phyloP scores from a whole-genome alignment of 2,888 invertebrate genomes.

The Mimachlamys varia region DNA sequence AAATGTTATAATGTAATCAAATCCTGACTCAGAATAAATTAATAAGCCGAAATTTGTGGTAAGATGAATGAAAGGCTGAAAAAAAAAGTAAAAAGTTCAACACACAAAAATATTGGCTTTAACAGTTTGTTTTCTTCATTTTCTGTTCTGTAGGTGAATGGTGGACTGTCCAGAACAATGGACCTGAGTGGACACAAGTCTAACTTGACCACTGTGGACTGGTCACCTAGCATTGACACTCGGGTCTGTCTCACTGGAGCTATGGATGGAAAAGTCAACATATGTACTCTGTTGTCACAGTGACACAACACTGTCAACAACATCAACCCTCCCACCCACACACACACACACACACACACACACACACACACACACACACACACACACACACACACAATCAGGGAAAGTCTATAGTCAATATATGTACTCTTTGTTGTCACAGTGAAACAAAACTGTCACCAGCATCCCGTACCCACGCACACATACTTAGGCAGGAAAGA shows the following conservation, averaged over 20 bases:
- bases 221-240: constrained; percentile 85
- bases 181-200: constrained; percentile 84
- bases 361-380: no score
- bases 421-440: constrained; percentile 84
- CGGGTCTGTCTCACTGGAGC: constrained; percentile 85
- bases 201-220: constrained; percentile 84
- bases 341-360: no score
- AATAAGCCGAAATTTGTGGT: no score
- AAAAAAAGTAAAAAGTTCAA: no score
- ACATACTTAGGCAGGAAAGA: not conserved
- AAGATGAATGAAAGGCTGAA: no score
- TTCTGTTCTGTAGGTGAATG: constrained; percentile 10
- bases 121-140: not conserved
- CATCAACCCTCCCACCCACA: no score
- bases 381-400: no score
- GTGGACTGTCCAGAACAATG: constrained; percentile 77
- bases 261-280: constrained; percentile 84
- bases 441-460: constrained; percentile 51
- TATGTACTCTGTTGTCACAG: constrained; percentile 83
- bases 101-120: no score
- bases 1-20: no score
- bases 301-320: constrained; percentile 40
- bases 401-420: no score
- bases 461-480: no score
- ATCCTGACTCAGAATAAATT: no score